Evolutionary conservation across 2,113 vertebrate genomes (phyloP).

Genomic region (Nematolebias whitei): DNA sequence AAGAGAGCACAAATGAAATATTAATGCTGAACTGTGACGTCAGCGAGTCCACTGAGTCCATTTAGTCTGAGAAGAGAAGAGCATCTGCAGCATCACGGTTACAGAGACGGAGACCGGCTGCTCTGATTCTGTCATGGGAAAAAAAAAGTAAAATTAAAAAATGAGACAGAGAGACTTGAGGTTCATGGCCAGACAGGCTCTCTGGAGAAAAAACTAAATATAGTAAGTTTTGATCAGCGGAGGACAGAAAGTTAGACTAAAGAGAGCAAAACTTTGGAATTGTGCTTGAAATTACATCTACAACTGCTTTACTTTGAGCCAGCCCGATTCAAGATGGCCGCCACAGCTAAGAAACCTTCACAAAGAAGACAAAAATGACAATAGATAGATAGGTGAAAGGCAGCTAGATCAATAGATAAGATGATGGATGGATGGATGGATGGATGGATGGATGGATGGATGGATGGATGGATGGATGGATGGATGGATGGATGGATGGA

Average conservation of each 20-base stretch:
- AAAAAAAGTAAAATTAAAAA: constrained; percentile 20
- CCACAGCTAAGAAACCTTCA: too few relatives aligned
- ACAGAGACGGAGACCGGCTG: constrained; percentile 30
- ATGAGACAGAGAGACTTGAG: constrained; percentile 37
- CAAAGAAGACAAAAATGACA: too few relatives aligned
- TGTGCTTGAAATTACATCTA: constrained; percentile 14
- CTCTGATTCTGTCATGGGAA: constrained; percentile 42
- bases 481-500: too few relatives aligned
- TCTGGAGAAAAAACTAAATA: constrained; percentile 49
- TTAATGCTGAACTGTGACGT: constrained; percentile 10
- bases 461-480: too few relatives aligned
- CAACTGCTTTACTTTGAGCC: too few relatives aligned
- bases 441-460: too few relatives aligned
- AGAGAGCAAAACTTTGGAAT: constrained; percentile 18
- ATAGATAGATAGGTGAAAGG: too few relatives aligned
- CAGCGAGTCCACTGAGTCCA: not conserved
- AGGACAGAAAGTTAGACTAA: constrained; percentile 41
- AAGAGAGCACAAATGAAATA: constrained; percentile 50
- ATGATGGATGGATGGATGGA: too few relatives aligned
- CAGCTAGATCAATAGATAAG: too few relatives aligned
- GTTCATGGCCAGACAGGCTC: constrained; percentile 39
- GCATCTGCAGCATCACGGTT: constrained; percentile 25
- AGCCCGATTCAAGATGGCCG: too few relatives aligned
- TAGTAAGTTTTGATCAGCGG: constrained; percentile 44
- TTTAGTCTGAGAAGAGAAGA: constrained; percentile 9